Evolutionary conservation across 2,113 vertebrate genomes (phyloP).

Genomic region (Trematomus loennbergii): DNA sequence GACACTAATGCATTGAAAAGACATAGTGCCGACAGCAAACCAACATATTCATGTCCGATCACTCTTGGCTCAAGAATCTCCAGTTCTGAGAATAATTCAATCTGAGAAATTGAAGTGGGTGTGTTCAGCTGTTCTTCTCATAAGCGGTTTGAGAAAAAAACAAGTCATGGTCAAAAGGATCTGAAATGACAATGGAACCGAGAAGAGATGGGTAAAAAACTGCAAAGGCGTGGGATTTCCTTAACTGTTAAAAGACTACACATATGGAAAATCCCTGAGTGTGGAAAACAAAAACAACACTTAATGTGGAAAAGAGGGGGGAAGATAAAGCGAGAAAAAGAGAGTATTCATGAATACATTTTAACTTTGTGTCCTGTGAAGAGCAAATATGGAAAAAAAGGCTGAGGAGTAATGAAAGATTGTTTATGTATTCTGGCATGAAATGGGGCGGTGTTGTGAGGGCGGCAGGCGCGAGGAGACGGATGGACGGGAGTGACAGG

Average conservation of each 20-base stretch:
- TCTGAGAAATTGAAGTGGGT: slow-evolving; percentile 69
- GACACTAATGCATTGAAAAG: slow-evolving; percentile 81
- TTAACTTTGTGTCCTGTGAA: slow-evolving; percentile 98
- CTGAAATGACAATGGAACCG: slow-evolving; percentile 63
- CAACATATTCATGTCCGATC: slow-evolving; percentile 73
- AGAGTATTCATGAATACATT: slow-evolving; percentile 91
- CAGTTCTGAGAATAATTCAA: slow-evolving; percentile 67
- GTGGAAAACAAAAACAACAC: slow-evolving; percentile 56
- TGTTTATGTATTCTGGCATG: slow-evolving; percentile 99
- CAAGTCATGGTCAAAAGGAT: slow-evolving; percentile 64
- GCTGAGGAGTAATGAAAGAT: slow-evolving; percentile 99
- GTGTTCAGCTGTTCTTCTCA: slow-evolving; percentile 68
- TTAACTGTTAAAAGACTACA: slow-evolving; percentile 43
- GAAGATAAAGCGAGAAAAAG: slow-evolving; percentile 66
- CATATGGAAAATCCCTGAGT: slow-evolving; percentile 48
- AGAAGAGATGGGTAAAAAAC: slow-evolving; percentile 22
- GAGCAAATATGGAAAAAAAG: slow-evolving; percentile 94
- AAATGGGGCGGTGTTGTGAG: slow-evolving; percentile 99
- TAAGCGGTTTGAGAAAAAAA: slow-evolving; percentile 64
- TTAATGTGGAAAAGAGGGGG: slow-evolving; percentile 40
- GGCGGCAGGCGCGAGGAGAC: slow-evolving; percentile 89
- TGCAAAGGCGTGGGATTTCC: slow-evolving; percentile 52
- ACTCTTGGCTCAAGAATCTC: slow-evolving; percentile 67
- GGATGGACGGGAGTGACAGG: slow-evolving; percentile 99
- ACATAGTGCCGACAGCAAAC: slow-evolving; percentile 75